Conservation (phyloP, 2,797 vertebrate species). For the Bryconaethiops microstoma region DNA sequence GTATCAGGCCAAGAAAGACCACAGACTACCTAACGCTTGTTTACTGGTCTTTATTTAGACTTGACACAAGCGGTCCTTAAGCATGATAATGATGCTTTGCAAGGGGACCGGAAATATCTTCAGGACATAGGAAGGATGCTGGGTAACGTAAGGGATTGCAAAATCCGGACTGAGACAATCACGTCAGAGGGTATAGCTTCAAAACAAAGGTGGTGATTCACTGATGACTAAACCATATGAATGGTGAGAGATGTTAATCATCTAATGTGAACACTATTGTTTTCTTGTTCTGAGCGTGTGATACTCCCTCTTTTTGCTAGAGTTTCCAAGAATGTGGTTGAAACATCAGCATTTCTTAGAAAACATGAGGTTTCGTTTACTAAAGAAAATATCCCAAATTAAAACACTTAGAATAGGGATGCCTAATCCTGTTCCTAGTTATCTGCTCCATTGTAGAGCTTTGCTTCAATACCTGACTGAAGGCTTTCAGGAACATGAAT, state of each 20-base stretch:
- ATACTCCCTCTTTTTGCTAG: neutral
- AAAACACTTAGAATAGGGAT: neutral
- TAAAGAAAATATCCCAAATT: neutral
- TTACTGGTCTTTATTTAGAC: conserved; percentile 35
- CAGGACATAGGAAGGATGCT: conserved; percentile 55
- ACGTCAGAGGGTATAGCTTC: conserved; percentile 21
- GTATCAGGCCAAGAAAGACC: neutral
- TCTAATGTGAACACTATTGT: neutral
- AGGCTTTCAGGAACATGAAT: neutral
- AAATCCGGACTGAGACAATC: conserved; percentile 52
- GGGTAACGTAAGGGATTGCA: conserved; percentile 49
- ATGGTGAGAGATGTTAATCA: conserved; percentile 1
- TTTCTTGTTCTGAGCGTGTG: neutral
- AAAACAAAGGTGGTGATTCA: conserved; percentile 47
- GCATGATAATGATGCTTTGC: conserved; percentile 29
- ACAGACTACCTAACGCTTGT: neutral
- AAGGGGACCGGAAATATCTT: conserved; percentile 49
- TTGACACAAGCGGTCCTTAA: conserved; percentile 14
- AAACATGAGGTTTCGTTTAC: neutral
- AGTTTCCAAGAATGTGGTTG: neutral
- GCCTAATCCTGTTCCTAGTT: neutral
- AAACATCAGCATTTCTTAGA: neutral
- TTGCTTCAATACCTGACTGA: neutral
- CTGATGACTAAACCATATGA: conserved; percentile 54
- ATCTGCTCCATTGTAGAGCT: neutral